Evolutionary conservation across 2,888 invertebrate species (phyloP), one percentile per base, ranked within the genome.

Genomic region (Priapulus caudatus): DNA sequence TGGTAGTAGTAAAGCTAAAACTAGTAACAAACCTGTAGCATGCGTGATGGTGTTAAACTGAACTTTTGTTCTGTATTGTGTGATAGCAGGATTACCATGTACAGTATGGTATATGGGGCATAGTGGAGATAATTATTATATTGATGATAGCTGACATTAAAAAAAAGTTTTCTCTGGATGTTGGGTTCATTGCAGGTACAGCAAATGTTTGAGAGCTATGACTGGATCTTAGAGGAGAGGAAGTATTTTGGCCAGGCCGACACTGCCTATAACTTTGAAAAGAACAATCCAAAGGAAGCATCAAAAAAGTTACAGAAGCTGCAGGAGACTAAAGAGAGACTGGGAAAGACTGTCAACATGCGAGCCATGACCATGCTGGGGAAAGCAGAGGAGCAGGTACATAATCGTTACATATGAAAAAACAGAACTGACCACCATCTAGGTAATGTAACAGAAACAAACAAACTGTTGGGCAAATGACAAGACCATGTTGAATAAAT

Each of bases 361-460:
- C 76, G 86, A 61, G 90, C 91, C 1, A 89, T 92, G 77, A 83
- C 82, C 67, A 79, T 89, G 72, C 77, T 90, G 51, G 83, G 82
- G 51, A 83, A 84, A 63, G 86, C 89, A 67, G 90, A 91, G 72
- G 86, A 89, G 65, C 81, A 82, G 76, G 82, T 81, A 62, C 62
- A 63, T 21, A 33, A 33, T 33, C n/a, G 10, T 33, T n/a, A 10
- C n/a, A 10, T n/a, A 10, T 33, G 33, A 33, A 33, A 33, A 33
- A 33, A 33, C n/a, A 33, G n/a, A 47, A 47, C 5, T 16, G 18
- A 45, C 10, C 20, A 18, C 21, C 23, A 3, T 20, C 53, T n/a
- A n/a, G n/a, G n/a, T n/a, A n/a, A n/a, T n/a, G n/a, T n/a, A n/a
- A n/a, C n/a, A n/a, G n/a, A n/a, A n/a, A n/a, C n/a, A n/a, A n/a